Evolutionary conservation across 23 tunicate genomes (phyloP), one percentile per base, ranked within the genome.

Genomic region (Oikopleura vanhoeffeni): DNA sequence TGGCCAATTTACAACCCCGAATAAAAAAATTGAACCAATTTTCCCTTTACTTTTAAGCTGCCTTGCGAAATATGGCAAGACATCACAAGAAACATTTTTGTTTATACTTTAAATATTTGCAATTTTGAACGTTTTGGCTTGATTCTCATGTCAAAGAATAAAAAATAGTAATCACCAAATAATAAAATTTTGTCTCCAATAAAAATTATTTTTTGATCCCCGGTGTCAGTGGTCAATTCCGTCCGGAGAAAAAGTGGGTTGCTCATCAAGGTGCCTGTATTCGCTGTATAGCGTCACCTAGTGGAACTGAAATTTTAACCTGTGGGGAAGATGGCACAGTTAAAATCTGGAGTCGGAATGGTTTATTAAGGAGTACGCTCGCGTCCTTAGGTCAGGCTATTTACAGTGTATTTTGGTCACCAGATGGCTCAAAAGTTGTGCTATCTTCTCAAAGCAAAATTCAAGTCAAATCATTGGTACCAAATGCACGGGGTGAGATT

Each of bases 311-410:
- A 18, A 8, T 49, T 18, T 8, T 18, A 8, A 8, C 60, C 60
- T 49, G 60, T 83, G 98, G 98, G 40, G 98, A 93, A 85, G 98
- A 93, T 83, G 98, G 98, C 39, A 88, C 86, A 83, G 85, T 93
- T 0, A 93, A 93, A 83, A 86, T 93, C 28, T 93, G 98, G 98
- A 89, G 94, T 0, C 84, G 94, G 41, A 87, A 91, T 41, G 98
- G 98, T 38, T 88, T 93, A 92, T 85, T 93, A 0, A 84, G 98
- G 0, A 89, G 94, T 0, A 93, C 98, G 0, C 82, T 93, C 1
- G 85, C 84, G 27, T 91, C 89, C 64, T 41, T 85, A 39, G 41
- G 83, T 40, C 49, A 67, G 39, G 85, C 96, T 85, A 85, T 93
- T 35, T 93, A 93, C 67, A 84, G 88, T 0, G 91, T 87, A 41